Evolutionary conservation across 1,140 invertebrate species (phyloP), one percentile per base, ranked within the genome.

Genomic region (Linepithema humile): DNA sequence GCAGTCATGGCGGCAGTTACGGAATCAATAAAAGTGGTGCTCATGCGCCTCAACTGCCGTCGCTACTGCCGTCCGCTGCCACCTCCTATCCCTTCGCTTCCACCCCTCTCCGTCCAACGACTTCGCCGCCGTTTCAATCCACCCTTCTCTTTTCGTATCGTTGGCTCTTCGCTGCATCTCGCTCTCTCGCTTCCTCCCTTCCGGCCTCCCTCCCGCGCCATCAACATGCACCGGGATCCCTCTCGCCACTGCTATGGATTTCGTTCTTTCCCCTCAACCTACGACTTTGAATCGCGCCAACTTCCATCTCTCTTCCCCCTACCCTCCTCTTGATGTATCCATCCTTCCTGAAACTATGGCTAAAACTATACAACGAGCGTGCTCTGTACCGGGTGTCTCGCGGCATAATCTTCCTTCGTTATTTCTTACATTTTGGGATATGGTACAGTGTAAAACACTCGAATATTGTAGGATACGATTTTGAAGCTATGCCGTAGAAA

Each of bases 11-110:
- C 94, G 93, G 94, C 93, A 94, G 93, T 94, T 94, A 94, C 93
- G 93, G 93, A 94, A 94, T 94, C 94, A 94, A 94, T 94, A 94
- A 94, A 94, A 94, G 93, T 94, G 93, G 93, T 94, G 93, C 94
- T 94, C 94, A 94, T 94, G 94, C 94, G 94, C 94, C 91, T 94
- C 93, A 94, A 94, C 93, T 93, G 87, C 92, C 93, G 87, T 93
- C 83, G 88, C 91, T 92, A 92, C 91, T 93, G 89, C 92, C 93
- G 89, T 92, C 89, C 85, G 86, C 86, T 83, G 64, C 83, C 87
- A 77, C 85, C 85, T 82, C 90, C 83, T 82, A 74, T 26, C 89
- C 83, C 84, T 60, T 64, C 40, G 57, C 65, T 67, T 72, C 88
- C 88, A 89, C 89, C 84, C 82, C 86, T 86, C 57, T 50, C 84